phyloP scores from a whole-genome alignment of 1,140 invertebrate genomes.

The Hesperophylax magnus region DNA sequence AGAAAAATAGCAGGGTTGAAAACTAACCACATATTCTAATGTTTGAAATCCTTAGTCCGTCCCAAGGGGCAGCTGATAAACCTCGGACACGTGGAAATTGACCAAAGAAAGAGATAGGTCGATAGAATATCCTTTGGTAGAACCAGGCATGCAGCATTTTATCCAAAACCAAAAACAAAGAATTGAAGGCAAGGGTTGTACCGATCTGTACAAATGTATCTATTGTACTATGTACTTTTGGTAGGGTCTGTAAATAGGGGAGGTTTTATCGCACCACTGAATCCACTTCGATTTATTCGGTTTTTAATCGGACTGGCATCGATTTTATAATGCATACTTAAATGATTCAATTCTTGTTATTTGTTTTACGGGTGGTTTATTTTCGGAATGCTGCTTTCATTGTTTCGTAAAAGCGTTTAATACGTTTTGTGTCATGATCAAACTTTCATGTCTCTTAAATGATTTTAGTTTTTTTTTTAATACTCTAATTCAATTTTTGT shows the following conservation, averaged over 20 bases:
- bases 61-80: constrained; percentile 37
- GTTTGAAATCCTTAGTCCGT: background rate
- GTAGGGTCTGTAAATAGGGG: background rate
- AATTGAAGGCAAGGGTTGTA: background rate
- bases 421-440: no score
- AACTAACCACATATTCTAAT: no score
- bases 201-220: constrained; percentile 6
- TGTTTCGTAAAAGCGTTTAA: no score
- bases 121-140: background rate
- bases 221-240: background rate
- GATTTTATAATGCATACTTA: constrained; percentile 41
- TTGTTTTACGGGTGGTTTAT: constrained; percentile 5
- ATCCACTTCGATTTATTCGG: constrained; percentile 39
- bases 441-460: no score
- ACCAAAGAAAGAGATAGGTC: constrained; percentile 38
- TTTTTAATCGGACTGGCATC: constrained; percentile 43
- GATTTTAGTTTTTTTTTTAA: no score
- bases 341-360: constrained; percentile 1
- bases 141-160: background rate
- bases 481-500: no score
- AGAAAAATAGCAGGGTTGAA: no score
- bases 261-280: constrained; percentile 45
- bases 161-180: constrained; percentile 17
- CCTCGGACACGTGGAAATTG: constrained; percentile 42
- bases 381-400: no score